Evolutionary conservation across 2,888 invertebrate genomes (phyloP), one percentile per base, ranked within the genome.

Genomic region (Troides aeacus): DNA sequence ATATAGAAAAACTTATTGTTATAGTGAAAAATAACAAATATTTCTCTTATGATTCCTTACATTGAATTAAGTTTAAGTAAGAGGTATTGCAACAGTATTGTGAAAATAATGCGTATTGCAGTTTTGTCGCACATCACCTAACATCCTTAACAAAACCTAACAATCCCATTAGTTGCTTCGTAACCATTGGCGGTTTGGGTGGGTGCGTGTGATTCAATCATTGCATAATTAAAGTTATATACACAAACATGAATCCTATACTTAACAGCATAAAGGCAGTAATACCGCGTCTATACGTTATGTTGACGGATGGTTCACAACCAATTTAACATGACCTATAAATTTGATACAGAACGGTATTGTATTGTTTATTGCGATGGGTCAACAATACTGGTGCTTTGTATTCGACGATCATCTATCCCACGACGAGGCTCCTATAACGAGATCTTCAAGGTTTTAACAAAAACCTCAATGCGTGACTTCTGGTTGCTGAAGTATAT

Each of bases 361-460:
- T 62, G 46, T 24, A n/a, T 58, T 24, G 21, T 58, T 23, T 58
- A 63, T n/a, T 36, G 23, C 17, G 30, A 39, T 15, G 12, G 65
- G 30, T 39, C 65, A 72, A 60, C 71, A 36, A 70, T 60, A 60
- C 53, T 68, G 66, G 62, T 72, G 66, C 59, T 57, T 61, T 68
- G 67, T 63, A 70, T 56, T 24, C 42, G 67, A 71, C 65, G 66
- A 72, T 63, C 64, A 62, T 70, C 67, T 62, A 65, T 76, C 75
- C 72, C 74, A 76, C 75, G 74, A 71, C 74, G 70, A 62, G 18
- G 39, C 24, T 64, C 62, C 67, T 64, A 70, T 74, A 75, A 72
- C 65, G 61, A 69, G 56, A 21, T 71, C 64, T 73, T 68, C 75
- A 76, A 76, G 72, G 75, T 69, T 68, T 67, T 66, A 66, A 72